phyloP scores from a whole-genome alignment of 2,888 invertebrate genomes.

The Andrena bucephala region DNA sequence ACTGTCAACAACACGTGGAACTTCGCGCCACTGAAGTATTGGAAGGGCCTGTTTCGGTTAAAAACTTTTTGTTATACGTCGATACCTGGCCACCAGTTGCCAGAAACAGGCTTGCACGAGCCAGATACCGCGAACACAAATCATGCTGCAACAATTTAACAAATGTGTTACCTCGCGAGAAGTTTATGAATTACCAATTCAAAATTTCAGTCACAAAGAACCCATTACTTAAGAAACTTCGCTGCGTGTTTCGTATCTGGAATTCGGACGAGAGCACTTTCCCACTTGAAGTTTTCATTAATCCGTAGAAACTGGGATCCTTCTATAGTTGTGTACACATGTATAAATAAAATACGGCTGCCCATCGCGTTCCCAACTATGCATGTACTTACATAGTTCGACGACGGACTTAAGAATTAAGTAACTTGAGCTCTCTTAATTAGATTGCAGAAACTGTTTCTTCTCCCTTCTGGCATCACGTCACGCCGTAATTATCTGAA shows the following conservation, averaged over 20 bases:
- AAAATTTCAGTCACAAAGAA: constrained; percentile 20
- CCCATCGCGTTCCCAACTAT: background rate
- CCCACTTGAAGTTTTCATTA: constrained; percentile 42
- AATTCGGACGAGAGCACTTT: constrained; percentile 16
- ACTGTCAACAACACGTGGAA: too few relatives aligned
- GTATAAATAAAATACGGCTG: constrained; percentile 11
- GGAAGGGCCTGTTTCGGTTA: background rate
- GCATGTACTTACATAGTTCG: background rate
- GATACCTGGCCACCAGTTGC: constrained; percentile 6
- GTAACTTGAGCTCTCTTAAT: constrained; percentile 14
- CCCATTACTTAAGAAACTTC: background rate
- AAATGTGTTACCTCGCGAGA: constrained; percentile 6
- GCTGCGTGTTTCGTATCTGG: constrained; percentile 11
- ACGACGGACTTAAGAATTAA: constrained; percentile 15
- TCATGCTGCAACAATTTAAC: constrained; percentile 6
- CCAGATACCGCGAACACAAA: background rate
- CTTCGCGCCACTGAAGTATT: background rate
- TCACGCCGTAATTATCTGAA: too few relatives aligned
- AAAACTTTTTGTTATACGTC: background rate
- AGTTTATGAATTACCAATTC: constrained; percentile 28
- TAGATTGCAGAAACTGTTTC: background rate
- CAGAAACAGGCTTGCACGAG: background rate
- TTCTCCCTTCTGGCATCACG: background rate
- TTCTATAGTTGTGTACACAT: constrained; percentile 11
- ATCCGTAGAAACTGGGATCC: constrained; percentile 28